Conservation (phyloP, 2,797 vertebrate species). For the Hozukius guyotensis region DNA sequence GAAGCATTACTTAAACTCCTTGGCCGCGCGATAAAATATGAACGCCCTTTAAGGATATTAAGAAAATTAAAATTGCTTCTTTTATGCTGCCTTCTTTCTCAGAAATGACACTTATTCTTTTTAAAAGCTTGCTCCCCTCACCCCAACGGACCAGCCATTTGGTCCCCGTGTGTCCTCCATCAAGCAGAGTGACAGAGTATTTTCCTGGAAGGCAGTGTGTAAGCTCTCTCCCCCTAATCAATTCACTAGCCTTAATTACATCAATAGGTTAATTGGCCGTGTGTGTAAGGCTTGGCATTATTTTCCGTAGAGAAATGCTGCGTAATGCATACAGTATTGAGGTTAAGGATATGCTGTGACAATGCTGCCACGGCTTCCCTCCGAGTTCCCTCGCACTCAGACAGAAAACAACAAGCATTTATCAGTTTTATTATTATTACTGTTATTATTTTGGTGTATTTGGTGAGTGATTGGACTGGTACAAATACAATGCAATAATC, state of each 20-base stretch:
- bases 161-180: constrained; percentile 41
- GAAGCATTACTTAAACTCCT: constrained; percentile 62
- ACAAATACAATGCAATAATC: not conserved
- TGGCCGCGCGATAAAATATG: constrained; percentile 56
- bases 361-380: constrained; percentile 10
- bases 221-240: constrained; percentile 65
- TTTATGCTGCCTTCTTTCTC: constrained; percentile 6
- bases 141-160: not conserved
- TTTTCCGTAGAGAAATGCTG: constrained; percentile 59
- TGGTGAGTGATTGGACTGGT: not conserved
- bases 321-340: constrained; percentile 57
- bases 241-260: constrained; percentile 79
- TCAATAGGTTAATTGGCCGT: constrained; percentile 82
- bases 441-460: not conserved
- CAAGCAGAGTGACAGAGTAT: constrained; percentile 56
- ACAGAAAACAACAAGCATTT: not conserved
- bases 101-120: constrained; percentile 16
- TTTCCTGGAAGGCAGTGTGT: constrained; percentile 70
- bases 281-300: constrained; percentile 62
- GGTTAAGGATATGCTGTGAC: constrained; percentile 49
- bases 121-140: constrained; percentile 22
- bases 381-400: constrained; percentile 1
- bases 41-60: constrained; percentile 46
- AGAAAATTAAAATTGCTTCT: constrained; percentile 48
- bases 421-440: not conserved